Percentiles rank a stretch among this genome's conserved stretches.
phyloP scores from a whole-genome alignment of 2,113 vertebrate species.

The Archocentrus centrarchus region DNA sequence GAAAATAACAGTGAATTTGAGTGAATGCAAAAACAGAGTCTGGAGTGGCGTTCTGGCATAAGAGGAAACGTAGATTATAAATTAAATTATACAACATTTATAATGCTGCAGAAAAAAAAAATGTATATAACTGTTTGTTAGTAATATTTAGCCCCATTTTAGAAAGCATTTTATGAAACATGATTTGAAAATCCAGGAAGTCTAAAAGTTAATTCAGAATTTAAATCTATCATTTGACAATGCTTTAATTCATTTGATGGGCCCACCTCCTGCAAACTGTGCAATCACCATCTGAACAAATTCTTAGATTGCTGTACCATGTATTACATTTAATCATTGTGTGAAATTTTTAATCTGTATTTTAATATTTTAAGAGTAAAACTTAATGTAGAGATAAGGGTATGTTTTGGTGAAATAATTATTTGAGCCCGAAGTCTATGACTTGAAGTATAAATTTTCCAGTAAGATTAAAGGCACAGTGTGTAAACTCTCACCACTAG shows the following conservation, averaged over 20 bases:
- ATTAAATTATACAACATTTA: neutral
- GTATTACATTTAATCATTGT: no score
- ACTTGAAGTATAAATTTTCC: accelerated
- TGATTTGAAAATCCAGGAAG: neutral
- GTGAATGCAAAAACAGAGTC: no score
- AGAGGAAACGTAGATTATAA: neutral
- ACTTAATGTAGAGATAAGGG: neutral
- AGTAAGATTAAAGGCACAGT: neutral
- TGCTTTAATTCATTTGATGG: no score
- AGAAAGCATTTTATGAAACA: neutral
- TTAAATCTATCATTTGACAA: no score
- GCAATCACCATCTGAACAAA: no score
- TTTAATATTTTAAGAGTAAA: neutral
- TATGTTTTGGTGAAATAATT: neutral
- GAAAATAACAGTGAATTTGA: neutral
- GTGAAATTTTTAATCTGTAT: neutral
- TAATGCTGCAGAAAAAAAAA: neutral
- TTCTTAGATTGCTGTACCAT: no score
- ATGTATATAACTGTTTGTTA: neutral
- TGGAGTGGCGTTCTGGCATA: neutral
- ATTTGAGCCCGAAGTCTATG: neutral
- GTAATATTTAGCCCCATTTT: neutral
- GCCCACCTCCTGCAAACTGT: no score
- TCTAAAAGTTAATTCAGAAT: neutral
- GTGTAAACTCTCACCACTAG: no score